Evolutionary conservation across 2,888 invertebrate genomes (phyloP).

Genomic region (Euplexia lucipara): DNA sequence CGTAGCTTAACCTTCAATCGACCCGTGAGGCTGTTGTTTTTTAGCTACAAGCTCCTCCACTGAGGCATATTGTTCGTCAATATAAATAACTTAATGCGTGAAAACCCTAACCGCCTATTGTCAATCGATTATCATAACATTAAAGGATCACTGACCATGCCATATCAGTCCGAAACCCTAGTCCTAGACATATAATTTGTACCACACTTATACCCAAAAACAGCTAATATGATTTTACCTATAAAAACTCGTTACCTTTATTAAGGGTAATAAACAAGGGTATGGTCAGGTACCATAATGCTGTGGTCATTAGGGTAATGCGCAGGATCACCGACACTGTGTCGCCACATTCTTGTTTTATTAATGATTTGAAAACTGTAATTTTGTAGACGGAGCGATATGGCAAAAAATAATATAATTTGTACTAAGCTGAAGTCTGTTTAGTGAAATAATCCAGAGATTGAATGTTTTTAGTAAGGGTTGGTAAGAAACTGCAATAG

Average conservation of each 20-base stretch:
- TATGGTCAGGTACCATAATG: conserved; percentile 80
- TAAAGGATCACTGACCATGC: conserved; percentile 50
- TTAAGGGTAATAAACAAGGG: conserved; percentile 86
- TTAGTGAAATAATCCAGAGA: not conserved
- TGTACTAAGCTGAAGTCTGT: not conserved
- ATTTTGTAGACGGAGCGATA: conserved; percentile 54
- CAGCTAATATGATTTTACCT: conserved; percentile 65
- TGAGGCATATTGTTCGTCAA: not conserved
- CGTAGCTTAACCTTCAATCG: no score
- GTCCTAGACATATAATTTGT: conserved; percentile 81
- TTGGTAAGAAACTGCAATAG: no score
- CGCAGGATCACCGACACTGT: conserved; percentile 72
- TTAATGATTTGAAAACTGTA: conserved; percentile 56
- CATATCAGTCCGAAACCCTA: conserved; percentile 55
- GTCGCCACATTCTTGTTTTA: conserved; percentile 71
- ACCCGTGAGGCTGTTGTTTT: no score
- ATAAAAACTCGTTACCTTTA: conserved; percentile 86
- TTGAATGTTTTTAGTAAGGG: no score
- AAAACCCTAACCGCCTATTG: conserved; percentile 43
- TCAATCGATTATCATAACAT: conserved; percentile 63
- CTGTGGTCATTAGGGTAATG: conserved; percentile 82
- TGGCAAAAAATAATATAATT: conserved; percentile 51
- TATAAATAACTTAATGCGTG: conserved; percentile 1
- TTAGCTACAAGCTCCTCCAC: no score
- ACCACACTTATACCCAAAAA: conserved; percentile 70